Evolutionary conservation across 2,888 invertebrate species (phyloP), one percentile per base, ranked within the genome.

Genomic region (Odontothrips loti): DNA sequence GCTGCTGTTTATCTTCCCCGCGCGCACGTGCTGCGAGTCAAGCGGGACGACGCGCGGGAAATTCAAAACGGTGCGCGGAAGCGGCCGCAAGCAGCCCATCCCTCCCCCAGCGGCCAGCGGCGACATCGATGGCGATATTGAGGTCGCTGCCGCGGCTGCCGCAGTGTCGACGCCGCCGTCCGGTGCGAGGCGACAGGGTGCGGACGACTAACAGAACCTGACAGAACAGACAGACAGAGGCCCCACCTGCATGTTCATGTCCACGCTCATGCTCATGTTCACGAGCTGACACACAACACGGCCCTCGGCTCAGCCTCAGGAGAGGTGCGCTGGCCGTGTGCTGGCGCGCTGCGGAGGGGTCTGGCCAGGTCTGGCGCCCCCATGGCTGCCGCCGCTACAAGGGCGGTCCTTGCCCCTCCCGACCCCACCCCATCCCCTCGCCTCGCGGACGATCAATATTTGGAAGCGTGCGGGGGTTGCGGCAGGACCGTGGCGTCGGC

Each of bases 401-500:
- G 58, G 58, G 58, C 58, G 58, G 58, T 58, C 58, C 58, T 58
- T 58, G 58, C 58, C 58, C 58, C 58, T 43, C 34, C 34, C 34
- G 34, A 43, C 34, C 34, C 34, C 34, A 6, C 34, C 34, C 34
- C 34, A 43, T 43, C 34, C 34, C 34, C 34, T 43, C 34, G 34
- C 34, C 34, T 43, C 34, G 58, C 58, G 20, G 15, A 15, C 58
- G 58, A 58, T 58, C 58, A 58, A 58, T 58, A 58, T 58, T 17
- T 20, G 58, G 58, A 17, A 15, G 58, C 58, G 51, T 20, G 51
- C 51, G 12, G 51, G 51, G 51, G 15, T 51, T 51, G 51, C 15
- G 15, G 51, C 51, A 17, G 51, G 51, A 58, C 80, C 10, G 20
- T 47, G 80, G 51, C 80, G 80, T 15, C 79, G 47, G 51, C 47